Base-by-base conservation (phyloP, 2,888 invertebrate species). In the Caradrina clavipalpis region DNA sequence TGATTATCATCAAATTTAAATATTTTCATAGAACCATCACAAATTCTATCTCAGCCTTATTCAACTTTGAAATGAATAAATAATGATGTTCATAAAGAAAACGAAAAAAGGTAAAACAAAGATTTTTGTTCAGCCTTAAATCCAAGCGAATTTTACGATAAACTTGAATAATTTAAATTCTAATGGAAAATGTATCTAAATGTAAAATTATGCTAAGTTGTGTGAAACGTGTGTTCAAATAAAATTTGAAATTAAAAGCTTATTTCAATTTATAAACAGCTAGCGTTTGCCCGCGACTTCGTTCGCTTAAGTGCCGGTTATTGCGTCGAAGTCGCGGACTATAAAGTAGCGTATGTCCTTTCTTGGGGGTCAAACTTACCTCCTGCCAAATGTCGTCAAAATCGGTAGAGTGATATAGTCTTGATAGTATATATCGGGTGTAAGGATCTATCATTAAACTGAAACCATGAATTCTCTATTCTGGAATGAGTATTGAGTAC, bases 121-220 rank as follows among this genome's bases (percentile, higher is more conserved):
- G 19, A 31, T 47, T 76, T 76, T 80, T 4, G 22, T 62, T 59
- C n/a, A 39, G 11, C 26, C 47, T 51, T 42, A 61, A 58, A 54
- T 64, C 21, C 49, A 35, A 58, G 19, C 57, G 19, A 78, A 69
- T 66, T 79, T 59, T 49, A 51, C 71, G 19, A 64, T 59, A 72
- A 57, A 76, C 54, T 45, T 60, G 53, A 62, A 68, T 68, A 65
- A 79, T 82, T 68, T 60, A 80, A 76, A 76, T 61, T 50, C 55
- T 71, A 78, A 82, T 80, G 63, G 71, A 80, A 82, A 75, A 69
- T 59, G 53, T 69, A 51, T 49, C 22, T 68, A 21, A 61, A 72
- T 65, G 57, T 21, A 50, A 63, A 82, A 53, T 80, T 71, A 57
- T 80, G 76, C 19, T 58, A 80, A 80, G 63, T 55, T 21, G 47